A percentile compares a stretch with the other conserved stretches of the same genome.
phyloP scores from a whole-genome alignment of 2,797 vertebrate species.

The Spea hammondii region DNA sequence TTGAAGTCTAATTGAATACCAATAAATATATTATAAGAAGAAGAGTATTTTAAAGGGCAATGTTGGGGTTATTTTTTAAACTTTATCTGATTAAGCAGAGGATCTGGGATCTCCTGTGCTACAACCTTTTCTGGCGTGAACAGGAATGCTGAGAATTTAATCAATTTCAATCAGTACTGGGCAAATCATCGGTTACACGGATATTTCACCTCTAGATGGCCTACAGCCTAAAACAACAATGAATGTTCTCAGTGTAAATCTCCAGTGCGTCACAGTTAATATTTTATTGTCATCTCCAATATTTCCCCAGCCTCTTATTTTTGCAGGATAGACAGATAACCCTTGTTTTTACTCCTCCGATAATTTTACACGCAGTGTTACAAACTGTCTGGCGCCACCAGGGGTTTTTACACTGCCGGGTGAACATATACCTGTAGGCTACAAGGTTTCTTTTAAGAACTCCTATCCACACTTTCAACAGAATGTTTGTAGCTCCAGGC shows the following conservation, averaged over 20 bases:
- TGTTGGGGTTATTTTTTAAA: no score
- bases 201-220: background rate
- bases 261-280: constrained; percentile 3
- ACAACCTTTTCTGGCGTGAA: background rate
- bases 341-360: constrained; percentile 40
- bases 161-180: constrained; percentile 17
- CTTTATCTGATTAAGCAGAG: background rate
- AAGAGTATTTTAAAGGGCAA: no score
- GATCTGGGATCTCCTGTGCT: background rate
- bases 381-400: constrained; percentile 67
- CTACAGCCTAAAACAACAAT: background rate
- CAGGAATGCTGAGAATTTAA: constrained; percentile 3
- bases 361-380: constrained; percentile 43
- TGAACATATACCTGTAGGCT: constrained; percentile 62
- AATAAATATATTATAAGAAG: no score
- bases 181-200: background rate
- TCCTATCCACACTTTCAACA: constrained; percentile 65
- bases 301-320: constrained; percentile 55
- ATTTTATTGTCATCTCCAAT: constrained; percentile 20
- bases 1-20: no score
- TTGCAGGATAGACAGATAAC: constrained; percentile 26
- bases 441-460: constrained; percentile 70
- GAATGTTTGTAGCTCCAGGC: constrained; percentile 63
- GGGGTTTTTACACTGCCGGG: constrained; percentile 61
- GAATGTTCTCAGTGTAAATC: background rate